Evolutionary conservation across 2,888 invertebrate species (phyloP), one percentile per base, ranked within the genome.

Genomic region (Notocelia uddmanniana): DNA sequence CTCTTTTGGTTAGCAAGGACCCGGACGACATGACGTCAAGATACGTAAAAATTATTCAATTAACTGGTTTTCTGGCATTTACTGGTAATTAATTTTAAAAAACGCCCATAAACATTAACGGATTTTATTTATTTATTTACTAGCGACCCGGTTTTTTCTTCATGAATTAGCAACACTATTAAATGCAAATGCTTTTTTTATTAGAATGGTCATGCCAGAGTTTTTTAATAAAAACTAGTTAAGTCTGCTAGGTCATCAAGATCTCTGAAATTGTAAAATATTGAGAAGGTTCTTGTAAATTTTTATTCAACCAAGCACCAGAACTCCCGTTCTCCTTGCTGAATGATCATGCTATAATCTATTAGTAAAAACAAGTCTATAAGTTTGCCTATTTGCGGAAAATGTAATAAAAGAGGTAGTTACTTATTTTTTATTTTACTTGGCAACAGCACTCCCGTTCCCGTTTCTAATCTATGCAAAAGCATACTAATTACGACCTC

Each of bases 31-130:
- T 62, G 68, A 54, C 68, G 60, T 62, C 68, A 69, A 69, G 0
- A 31, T 18, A 31, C 41, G 54, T 19, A 45, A 37, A 68, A 45
- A 11, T 19, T 69, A 69, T 54, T 54, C 54, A 54, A 52, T n/a
- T 0, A 62, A 45, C 68, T 15, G 54, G 68, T 62, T n/a, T 26
- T 11, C 3, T 31, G 41, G 21, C 34, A 64, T 52, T 52, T 52
- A 19, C 34, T 50, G 1, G 23, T 54, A 31, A 60, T 60, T 69
- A 45, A 69, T 69, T 68, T 41, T 41, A 45, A 69, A n/a, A 45
- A 31, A 54, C 60, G 45, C 19, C 68, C 52, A 69, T 60, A 34
- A 52, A 48, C 15, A 21, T 63, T 50, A 34, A 63, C 34, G 52
- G 37, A 19, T 54, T 64, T 21, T 63, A 10, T 64, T 21, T 64